These are phyloP conservation scores for Pseudopodoces humilis DNA, from an alignment of 2,113 vertebrate species.

Conservation along the genomic window DNA sequence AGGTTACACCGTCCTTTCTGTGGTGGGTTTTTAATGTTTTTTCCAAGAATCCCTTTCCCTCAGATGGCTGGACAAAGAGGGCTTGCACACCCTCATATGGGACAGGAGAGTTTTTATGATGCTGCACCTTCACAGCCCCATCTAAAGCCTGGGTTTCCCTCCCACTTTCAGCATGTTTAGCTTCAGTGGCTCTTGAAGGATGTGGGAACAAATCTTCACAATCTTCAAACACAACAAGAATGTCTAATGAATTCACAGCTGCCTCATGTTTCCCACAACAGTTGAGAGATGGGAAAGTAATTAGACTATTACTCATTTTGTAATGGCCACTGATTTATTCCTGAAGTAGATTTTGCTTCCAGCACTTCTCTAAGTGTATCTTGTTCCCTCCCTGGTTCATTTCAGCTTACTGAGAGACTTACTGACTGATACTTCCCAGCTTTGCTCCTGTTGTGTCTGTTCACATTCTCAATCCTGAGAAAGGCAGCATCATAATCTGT, in stretches of 20 bases:
- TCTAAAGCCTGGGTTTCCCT: background rate
- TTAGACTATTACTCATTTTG: background rate
- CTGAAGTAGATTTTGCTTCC: background rate
- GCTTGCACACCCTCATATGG: background rate
- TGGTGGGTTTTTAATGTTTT: background rate
- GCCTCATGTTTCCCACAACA: background rate
- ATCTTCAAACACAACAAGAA: background rate
- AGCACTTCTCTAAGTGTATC: background rate
- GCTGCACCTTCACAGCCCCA: background rate
- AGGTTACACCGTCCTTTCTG: background rate
- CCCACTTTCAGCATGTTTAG: background rate
- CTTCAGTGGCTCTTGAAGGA: background rate
- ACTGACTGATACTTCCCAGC: background rate
- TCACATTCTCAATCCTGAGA: background rate
- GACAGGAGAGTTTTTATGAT: background rate
- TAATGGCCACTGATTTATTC: slow-evolving; percentile 10
- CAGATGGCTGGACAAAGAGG: background rate
- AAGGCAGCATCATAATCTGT: background rate
- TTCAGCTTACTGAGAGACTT: background rate
- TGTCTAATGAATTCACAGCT: background rate
- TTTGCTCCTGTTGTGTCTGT: background rate
- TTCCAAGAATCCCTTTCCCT: background rate
- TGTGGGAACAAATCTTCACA: slow-evolving; percentile 4
- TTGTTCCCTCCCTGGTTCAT: background rate
- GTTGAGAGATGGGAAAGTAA: background rate